Evolutionary conservation across 2,113 vertebrate species (phyloP).

Genomic region (Baryphthengus martii): DNA sequence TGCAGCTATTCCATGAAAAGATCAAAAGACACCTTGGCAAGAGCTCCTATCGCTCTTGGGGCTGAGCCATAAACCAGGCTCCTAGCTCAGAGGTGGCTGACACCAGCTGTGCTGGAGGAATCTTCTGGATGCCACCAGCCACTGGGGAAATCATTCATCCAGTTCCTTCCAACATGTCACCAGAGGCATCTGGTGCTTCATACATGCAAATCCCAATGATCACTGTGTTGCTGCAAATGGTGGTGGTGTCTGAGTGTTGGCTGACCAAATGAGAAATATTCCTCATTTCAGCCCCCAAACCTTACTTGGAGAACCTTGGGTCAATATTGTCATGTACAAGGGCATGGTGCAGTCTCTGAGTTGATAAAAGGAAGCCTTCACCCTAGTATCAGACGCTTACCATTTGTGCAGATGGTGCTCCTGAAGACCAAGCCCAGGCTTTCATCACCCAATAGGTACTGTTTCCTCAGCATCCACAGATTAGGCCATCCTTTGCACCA

Average conservation of each 20-base stretch:
- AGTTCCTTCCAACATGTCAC: neutral
- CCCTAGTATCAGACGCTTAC: neutral
- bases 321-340: rapidly evolving
- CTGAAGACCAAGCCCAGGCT: neutral
- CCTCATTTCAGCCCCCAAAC: neutral
- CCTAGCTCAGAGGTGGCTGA: neutral
- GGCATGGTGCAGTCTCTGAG: neutral
- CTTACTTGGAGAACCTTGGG: neutral
- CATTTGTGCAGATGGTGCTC: neutral
- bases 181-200: neutral
- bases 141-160: neutral
- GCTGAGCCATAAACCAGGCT: neutral
- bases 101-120: neutral
- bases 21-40: conserved; percentile 46
- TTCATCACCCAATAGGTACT: neutral
- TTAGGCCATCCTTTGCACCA: neutral
- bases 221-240: neutral
- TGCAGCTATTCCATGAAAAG: neutral
- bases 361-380: neutral
- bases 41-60: neutral
- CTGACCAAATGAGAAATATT: neutral
- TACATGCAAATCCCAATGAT: neutral
- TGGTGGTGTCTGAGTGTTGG: neutral
- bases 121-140: neutral
- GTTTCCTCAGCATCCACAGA: neutral